Base-by-base conservation (phyloP, 1,140 invertebrate genomes). In the Bursaphelenchus mucronatus region DNA sequence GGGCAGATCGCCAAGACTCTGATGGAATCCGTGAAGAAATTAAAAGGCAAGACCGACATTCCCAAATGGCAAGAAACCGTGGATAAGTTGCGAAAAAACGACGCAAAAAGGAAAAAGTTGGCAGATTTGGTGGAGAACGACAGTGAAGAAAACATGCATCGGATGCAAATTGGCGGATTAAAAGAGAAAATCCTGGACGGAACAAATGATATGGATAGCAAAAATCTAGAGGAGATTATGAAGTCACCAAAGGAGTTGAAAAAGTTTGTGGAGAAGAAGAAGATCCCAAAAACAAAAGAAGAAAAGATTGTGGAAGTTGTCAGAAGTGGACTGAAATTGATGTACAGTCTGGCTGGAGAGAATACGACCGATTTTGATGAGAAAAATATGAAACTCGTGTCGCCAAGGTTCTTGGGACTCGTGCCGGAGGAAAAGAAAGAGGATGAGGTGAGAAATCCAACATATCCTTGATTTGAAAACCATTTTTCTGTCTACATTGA, bases 341-440 rank as follows among this genome's bases (percentile, higher is more conserved):
- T 59, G 8, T 47, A 73, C 30, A 39, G 61, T 19, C 21, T 75
- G 47, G 55, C 62, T 17, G 73, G 73, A 0, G 17, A 17, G 9
- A 76, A 75, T 61, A 46, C 55, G 0, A 52, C 74, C 2, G 61
- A 64, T 46, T 76, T 76, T 46, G 69, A 75, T 50, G 57, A 75
- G 10, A 75, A 76, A 50, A 21, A 40, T 49, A 43, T 75, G 21
- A 75, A 74, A 17, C 17, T 79, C 21, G 66, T 72, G 43, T 81
- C 78, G 8, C 76, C 76, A 3, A 59, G 76, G 40, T 67, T 79
- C 30, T 56, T 79, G 41, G 59, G 58, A 44, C 71, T 72, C 13
- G 67, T 45, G 40, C 73, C 68, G 4, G 70, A 72, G 39, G 51
- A 63, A 6, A 21, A 66, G 4, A 19, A 45, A 2, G 8, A 9